These are phyloP conservation scores for Tympanoctomys barrerae DNA, from an alignment of 2,797 vertebrate species.

Conservation along the genomic window DNA sequence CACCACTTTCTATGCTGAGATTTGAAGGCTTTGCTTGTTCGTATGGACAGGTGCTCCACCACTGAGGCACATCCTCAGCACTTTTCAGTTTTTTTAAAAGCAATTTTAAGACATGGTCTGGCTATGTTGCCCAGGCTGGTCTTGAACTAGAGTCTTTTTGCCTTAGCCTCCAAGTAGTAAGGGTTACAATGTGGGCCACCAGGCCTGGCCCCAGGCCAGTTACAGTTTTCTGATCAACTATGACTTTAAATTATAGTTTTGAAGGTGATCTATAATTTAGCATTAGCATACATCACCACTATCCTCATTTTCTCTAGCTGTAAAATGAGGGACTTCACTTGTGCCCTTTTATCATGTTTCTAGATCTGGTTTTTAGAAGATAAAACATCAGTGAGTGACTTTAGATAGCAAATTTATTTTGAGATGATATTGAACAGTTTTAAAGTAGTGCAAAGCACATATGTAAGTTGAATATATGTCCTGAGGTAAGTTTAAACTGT, in stretches of 20 bases:
- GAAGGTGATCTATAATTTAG: background rate
- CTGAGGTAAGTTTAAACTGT: slow-evolving; percentile 5
- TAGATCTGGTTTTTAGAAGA: slow-evolving; percentile 16
- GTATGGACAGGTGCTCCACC: background rate
- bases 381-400: background rate
- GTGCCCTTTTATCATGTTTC: background rate
- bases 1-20: background rate
- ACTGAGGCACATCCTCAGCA: background rate
- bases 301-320: background rate
- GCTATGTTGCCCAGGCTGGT: background rate
- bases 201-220: background rate
- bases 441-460: slow-evolving; percentile 47
- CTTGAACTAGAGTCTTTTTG: background rate
- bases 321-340: background rate
- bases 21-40: background rate
- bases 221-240: too few species aligned
- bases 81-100: background rate
- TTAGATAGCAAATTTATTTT: slow-evolving; percentile 44
- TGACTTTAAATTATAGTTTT: too few species aligned
- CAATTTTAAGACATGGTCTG: background rate
- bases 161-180: background rate
- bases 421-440: background rate
- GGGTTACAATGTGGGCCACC: background rate
- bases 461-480: slow-evolving; percentile 40
- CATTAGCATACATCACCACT: background rate